phyloP scores from a whole-genome alignment of 2,888 invertebrate species.

The Siphlonurus alternatus region DNA sequence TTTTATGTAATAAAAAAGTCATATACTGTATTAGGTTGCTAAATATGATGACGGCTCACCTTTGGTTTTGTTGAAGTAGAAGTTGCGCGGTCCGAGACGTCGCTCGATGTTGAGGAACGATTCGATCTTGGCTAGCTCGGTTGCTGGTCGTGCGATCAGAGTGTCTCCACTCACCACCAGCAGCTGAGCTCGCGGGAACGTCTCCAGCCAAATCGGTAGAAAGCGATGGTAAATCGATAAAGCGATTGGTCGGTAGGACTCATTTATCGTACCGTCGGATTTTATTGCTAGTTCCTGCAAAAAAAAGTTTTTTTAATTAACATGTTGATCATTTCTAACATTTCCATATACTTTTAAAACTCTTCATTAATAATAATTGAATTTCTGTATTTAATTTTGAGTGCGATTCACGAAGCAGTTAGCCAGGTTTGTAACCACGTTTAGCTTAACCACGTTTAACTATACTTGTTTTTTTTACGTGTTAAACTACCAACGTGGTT shows the following conservation, averaged over 20 bases:
- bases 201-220: constrained; percentile 79
- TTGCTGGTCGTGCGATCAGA: constrained; percentile 76
- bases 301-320: no score
- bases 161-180: constrained; percentile 89
- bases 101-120: constrained; percentile 60
- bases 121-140: constrained; percentile 74
- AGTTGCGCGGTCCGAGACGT: constrained; percentile 63
- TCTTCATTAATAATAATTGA: no score
- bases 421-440: no score
- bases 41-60: no score
- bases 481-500: no score
- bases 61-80: constrained; percentile 93
- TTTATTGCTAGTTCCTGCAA: constrained; percentile 70
- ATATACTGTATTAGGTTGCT: not conserved
- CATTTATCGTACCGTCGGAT: constrained; percentile 67
- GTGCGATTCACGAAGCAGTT: no score
- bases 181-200: constrained; percentile 80
- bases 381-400: no score
- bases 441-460: no score
- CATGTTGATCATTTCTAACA: not conserved
- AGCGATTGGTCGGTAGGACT: constrained; percentile 65
- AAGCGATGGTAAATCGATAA: constrained; percentile 86
- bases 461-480: no score
- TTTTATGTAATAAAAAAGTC: not conserved
- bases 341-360: not conserved